Conservation (phyloP, 2,797 vertebrate species). For the Poecile montanus region DNA sequence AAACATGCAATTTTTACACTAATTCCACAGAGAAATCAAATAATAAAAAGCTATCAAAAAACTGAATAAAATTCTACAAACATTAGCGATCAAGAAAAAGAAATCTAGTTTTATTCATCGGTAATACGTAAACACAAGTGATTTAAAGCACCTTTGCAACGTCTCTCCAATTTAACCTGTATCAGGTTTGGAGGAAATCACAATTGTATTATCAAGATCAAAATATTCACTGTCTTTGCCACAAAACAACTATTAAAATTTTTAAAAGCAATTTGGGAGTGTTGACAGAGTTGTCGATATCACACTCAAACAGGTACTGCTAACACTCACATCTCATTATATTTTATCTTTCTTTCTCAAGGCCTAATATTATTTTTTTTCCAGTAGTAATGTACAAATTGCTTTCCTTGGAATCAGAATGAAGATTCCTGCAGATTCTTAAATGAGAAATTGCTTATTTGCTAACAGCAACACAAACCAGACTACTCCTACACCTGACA, state of each 20-base stretch:
- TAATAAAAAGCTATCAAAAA: not conserved
- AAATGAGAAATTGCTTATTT: not conserved
- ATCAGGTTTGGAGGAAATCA: not conserved
- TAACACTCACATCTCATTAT: not conserved
- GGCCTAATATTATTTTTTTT: not conserved
- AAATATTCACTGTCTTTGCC: not conserved
- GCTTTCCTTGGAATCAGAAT: not conserved
- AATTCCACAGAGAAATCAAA: conserved; percentile 4
- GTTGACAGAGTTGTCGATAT: not conserved
- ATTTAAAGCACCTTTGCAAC: not conserved
- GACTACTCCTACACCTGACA: not conserved
- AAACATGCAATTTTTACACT: not conserved
- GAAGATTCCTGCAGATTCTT: not conserved
- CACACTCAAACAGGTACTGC: not conserved
- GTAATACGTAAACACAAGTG: not conserved
- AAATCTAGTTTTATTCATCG: not conserved
- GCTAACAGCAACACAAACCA: not conserved
- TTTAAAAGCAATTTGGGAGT: not conserved
- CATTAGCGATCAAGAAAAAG: not conserved
- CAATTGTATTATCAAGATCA: not conserved
- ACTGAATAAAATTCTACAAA: not conserved
- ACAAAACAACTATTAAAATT: not conserved
- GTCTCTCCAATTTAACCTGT: not conserved
- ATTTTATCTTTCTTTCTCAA: not conserved
- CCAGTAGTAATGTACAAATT: not conserved